Evolutionary conservation across 2,113 vertebrate genomes (phyloP), one percentile per base, ranked within the genome.

Genomic region (Carlito syrichta): DNA sequence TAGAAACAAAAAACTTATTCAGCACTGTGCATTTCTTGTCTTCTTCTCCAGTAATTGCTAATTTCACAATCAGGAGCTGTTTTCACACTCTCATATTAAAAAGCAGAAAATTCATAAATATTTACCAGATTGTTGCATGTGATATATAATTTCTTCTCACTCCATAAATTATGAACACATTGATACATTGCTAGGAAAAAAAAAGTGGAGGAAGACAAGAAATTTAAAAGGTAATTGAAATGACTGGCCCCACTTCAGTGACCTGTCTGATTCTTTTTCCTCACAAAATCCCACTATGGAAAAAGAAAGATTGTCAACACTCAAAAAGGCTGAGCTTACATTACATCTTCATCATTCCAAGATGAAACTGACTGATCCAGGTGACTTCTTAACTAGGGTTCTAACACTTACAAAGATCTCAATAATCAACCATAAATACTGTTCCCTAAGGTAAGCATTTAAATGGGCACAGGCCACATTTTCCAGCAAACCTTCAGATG

Each of bases 101-200:
- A 96, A 89, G 86, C 25, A 69, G 87, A 84, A 87, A 86, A 74
- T 95, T 96, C 87, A 97, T 95, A 97, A 97, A 96, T 98, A 96
- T 97, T 97, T 97, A 97, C 94, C 84, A 96, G 74, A 84, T 96
- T 94, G 68, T 63, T 94, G 35, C 50, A 69, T 85, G 79, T 89
- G 82, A 50, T 38, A 93, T 86, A 43, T 86, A 89, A 94, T 95
- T 87, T 96, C 30, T 96, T 95, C 89, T 93, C 84, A 92, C 87
- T 74, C 90, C 90, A 95, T 96, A 96, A 94, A 94, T 92, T 92
- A 97, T 89, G 69, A 97, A 89, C n/a, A 74, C 35, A 74, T 81
- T 82, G 63, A 77, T 76, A 45, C 8, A 74, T 86, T 48, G 27
- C 56, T 12, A 25, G 60, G 4, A 10, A 19, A 3, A 5, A 22